Evolutionary conservation across 2,113 vertebrate genomes (phyloP), one percentile per base, ranked within the genome.

Genomic region (Saguinus midas): DNA sequence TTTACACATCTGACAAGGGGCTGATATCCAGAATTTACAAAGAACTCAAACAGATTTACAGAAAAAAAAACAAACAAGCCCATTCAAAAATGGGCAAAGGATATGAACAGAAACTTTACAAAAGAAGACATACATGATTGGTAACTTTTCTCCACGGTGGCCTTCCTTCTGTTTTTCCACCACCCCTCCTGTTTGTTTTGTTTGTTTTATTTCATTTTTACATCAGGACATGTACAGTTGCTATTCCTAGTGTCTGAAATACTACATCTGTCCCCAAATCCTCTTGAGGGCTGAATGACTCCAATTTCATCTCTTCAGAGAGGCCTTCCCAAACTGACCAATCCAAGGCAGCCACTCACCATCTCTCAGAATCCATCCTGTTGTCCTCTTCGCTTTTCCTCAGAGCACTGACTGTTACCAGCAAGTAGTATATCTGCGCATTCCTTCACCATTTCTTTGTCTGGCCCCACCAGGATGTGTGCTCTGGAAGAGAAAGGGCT

Each of bases 91-190:
- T n/a, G n/a, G n/a, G n/a, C n/a, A n/a, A n/a, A n/a, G n/a, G n/a
- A n/a, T n/a, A n/a, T n/a, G n/a, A n/a, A n/a, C n/a, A n/a, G n/a
- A n/a, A n/a, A n/a, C n/a, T n/a, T n/a, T n/a, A n/a, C n/a, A n/a
- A n/a, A n/a, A n/a, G n/a, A n/a, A n/a, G n/a, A n/a, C n/a, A n/a
- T n/a, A n/a, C n/a, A 92, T 96, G 79, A 97, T 80, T 92, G 94
- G 73, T 40, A 94, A 86, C 73, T 87, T 96, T 96, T 92, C 86
- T 83, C 52, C 2, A 21, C 0, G 1, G 82, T 73, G 32, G 32
- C 81, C 43, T 93, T 95, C 58, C 73, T 72, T 93, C 52, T 97
- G 27, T 91, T 94, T 96, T 57, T 95, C 57, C 82, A 78, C 68
- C 81, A 84, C 7, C 7, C 18, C 35, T 70, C 9, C 27, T 82